A percentile compares a stretch with the other conserved stretches of the same genome.
Conservation (phyloP, 2,797 vertebrate genomes). For the Cetoscarus ocellatus region DNA sequence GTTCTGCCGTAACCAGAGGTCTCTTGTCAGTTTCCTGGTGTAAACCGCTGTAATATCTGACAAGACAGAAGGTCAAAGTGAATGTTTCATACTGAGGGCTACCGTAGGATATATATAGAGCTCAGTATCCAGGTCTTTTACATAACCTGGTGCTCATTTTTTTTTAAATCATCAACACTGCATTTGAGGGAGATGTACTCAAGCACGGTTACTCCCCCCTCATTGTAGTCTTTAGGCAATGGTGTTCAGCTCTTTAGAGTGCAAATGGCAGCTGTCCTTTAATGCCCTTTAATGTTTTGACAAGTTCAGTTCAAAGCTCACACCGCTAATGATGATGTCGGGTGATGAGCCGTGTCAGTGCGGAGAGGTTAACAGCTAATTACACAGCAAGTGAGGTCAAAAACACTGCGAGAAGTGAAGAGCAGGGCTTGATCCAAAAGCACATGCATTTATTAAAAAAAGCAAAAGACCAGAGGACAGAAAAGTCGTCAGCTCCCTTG, state of each 20-base stretch:
- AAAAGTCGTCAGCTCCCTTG: slow-evolving; percentile 39
- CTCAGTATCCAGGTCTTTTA: slow-evolving; percentile 73
- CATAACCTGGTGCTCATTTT: slow-evolving; percentile 59
- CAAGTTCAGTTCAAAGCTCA: slow-evolving; percentile 34
- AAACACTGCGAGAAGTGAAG: slow-evolving; percentile 25
- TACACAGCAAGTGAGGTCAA: slow-evolving; percentile 48
- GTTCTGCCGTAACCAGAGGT: slow-evolving; percentile 72
- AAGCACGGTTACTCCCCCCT: slow-evolving; percentile 36
- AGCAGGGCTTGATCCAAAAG: slow-evolving; percentile 26
- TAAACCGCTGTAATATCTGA: slow-evolving; percentile 73
- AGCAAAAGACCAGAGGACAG: slow-evolving; percentile 18
- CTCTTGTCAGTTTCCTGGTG: slow-evolving; percentile 75
- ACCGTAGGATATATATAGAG: slow-evolving; percentile 75
- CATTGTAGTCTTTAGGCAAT: slow-evolving; percentile 34
- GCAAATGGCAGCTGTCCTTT: slow-evolving; percentile 41
- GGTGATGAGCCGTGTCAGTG: slow-evolving; percentile 33
- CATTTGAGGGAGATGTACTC: slow-evolving; percentile 75
- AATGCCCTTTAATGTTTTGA: slow-evolving; percentile 44
- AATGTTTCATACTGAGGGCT: slow-evolving; percentile 79
- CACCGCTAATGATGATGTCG: slow-evolving; percentile 38
- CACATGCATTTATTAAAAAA: slow-evolving; percentile 39
- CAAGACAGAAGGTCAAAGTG: slow-evolving; percentile 83
- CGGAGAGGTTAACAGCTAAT: slow-evolving; percentile 49
- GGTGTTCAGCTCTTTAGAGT: slow-evolving; percentile 16
- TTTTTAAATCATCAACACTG: slow-evolving; percentile 85